These are phyloP conservation scores for Crocuta crocuta DNA, from an alignment of 2,113 vertebrate genomes.

Conservation along the genomic window DNA sequence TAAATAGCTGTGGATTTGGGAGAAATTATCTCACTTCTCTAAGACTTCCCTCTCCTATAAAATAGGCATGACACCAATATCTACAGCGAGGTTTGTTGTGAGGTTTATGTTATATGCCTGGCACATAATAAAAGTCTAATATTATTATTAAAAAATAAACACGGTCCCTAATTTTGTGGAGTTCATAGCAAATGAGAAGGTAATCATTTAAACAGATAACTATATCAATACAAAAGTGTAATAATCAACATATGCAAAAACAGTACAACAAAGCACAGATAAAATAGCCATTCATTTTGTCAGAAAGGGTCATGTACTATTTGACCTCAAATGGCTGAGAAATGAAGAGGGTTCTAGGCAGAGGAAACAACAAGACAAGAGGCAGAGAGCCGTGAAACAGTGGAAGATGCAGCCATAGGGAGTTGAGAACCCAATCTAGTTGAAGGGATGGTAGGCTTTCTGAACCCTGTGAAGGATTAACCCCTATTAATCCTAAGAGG, in stretches of 20 bases:
- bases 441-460: not conserved
- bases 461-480: not conserved
- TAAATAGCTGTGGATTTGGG: not conserved
- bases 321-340: not conserved
- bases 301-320: not conserved
- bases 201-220: constrained; percentile 20
- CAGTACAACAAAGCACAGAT: not conserved
- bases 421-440: not conserved
- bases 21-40: not conserved
- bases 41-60: not conserved
- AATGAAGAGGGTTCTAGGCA: not conserved
- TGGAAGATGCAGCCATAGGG: not conserved
- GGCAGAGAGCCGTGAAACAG: not conserved
- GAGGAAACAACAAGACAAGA: not conserved
- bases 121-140: not conserved
- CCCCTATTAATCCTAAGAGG: not conserved
- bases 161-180: not conserved
- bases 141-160: not conserved
- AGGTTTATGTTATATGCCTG: not conserved
- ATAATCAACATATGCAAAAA: not conserved
- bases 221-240: not conserved
- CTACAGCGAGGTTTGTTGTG: not conserved
- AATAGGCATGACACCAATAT: not conserved
- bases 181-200: not conserved
- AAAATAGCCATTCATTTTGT: not conserved